These are phyloP conservation scores for Ictalurus punctatus DNA, from an alignment of 2,113 vertebrate species.

Conservation along the genomic window DNA sequence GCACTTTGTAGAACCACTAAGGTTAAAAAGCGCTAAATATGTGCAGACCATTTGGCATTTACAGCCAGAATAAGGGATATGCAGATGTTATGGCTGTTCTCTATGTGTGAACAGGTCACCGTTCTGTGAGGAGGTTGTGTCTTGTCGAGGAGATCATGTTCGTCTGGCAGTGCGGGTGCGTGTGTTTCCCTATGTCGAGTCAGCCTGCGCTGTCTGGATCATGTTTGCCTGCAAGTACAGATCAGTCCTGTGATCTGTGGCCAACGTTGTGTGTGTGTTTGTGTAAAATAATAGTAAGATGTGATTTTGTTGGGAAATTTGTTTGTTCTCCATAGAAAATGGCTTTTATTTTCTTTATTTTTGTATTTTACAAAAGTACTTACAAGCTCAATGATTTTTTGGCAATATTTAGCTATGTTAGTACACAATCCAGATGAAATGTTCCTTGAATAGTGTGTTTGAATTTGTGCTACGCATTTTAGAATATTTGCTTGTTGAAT, in stretches of 20 bases:
- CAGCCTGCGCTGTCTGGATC: slow-evolving; percentile 92
- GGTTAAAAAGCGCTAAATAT: too few species aligned
- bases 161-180: slow-evolving; percentile 89
- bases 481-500: too few species aligned
- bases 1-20: too few species aligned
- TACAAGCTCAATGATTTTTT: background rate
- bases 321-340: background rate
- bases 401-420: background rate
- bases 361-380: background rate
- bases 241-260: slow-evolving; percentile 81
- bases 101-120: slow-evolving; percentile 76
- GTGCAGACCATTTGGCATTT: too few species aligned
- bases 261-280: background rate
- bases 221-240: slow-evolving; percentile 99
- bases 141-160: slow-evolving; percentile 94
- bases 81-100: background rate
- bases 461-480: too few species aligned
- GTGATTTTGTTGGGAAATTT: background rate
- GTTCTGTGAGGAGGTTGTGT: slow-evolving; percentile 93
- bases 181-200: slow-evolving; percentile 91
- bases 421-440: background rate
- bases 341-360: background rate
- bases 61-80: background rate
- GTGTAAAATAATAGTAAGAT: background rate
- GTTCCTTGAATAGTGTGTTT: background rate